These are phyloP conservation scores for Vesta saturnalis DNA, from an alignment of 2,888 invertebrate species.

Conservation along the genomic window DNA sequence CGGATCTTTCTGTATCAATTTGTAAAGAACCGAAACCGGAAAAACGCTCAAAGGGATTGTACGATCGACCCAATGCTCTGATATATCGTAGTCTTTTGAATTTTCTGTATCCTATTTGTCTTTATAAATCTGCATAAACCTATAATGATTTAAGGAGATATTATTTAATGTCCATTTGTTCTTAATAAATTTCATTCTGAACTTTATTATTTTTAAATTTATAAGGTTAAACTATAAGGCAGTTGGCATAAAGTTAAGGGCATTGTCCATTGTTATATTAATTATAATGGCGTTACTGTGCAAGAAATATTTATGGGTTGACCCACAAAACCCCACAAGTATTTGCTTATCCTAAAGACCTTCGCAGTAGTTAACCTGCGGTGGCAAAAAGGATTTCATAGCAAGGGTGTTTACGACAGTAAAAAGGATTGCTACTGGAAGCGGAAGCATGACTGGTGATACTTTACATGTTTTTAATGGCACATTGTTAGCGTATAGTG, in stretches of 20 bases:
- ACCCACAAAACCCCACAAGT: constrained; percentile 11
- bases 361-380: constrained; percentile 14
- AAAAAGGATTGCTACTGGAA: constrained; percentile 14
- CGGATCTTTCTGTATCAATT: neutral
- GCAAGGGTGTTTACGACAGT: constrained; percentile 21
- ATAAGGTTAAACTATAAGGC: too few relatives aligned
- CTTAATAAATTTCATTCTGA: neutral
- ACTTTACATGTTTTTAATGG: neutral
- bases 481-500: neutral
- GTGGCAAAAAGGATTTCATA: constrained; percentile 18
- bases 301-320: constrained; percentile 12
- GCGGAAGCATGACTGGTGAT: neutral
- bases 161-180: neutral
- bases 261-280: neutral
- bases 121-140: neutral
- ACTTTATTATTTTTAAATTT: neutral
- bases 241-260: too few relatives aligned
- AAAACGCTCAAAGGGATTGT: too few relatives aligned
- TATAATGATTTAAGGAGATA: neutral
- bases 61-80: neutral
- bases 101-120: neutral
- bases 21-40: neutral
- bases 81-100: neutral
- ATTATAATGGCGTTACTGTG: neutral
- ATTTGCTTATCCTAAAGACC: constrained; percentile 18